phyloP scores from a whole-genome alignment of 1,140 invertebrate species.

The Latrodectus geometricus region DNA sequence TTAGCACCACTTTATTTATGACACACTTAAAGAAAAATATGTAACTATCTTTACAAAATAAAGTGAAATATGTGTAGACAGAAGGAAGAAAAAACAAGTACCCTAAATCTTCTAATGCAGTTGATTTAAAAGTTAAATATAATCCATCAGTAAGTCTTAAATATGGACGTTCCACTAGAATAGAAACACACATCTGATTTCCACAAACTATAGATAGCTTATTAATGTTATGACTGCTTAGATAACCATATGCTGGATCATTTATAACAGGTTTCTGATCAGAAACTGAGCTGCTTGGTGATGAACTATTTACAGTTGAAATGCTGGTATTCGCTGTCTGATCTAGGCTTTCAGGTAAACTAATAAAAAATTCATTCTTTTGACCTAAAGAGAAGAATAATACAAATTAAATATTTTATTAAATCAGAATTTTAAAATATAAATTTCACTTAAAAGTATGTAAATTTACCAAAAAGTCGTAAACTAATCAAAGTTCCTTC shows the following conservation, averaged over 20 bases:
- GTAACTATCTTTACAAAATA: no score
- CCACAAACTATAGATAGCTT: slow-evolving; percentile 2
- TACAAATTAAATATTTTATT: background rate
- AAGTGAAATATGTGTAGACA: no score
- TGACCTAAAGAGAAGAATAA: slow-evolving; percentile 30
- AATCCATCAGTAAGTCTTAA: slow-evolving; percentile 22
- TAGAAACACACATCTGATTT: slow-evolving; percentile 9
- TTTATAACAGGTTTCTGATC: background rate
- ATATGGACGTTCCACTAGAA: slow-evolving; percentile 25
- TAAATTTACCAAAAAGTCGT: slow-evolving; percentile 21
- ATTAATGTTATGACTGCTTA: background rate
- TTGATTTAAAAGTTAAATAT: slow-evolving; percentile 13
- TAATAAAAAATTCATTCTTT: slow-evolving; percentile 31
- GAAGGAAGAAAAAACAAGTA: background rate
- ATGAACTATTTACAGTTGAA: slow-evolving; percentile 32
- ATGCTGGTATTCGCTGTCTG: slow-evolving; percentile 15
- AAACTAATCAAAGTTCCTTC: slow-evolving; percentile 31
- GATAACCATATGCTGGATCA: slow-evolving; percentile 28
- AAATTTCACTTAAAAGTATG: no score
- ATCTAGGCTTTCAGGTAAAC: slow-evolving; percentile 15
- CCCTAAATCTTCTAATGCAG: slow-evolving; percentile 37
- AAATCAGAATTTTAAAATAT: no score
- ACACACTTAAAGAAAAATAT: no score
- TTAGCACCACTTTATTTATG: no score
- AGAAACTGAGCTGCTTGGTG: background rate